Evolutionary conservation across 2,113 vertebrate species (phyloP), one percentile per base, ranked within the genome.

Genomic region (Limnothrissa miodon): DNA sequence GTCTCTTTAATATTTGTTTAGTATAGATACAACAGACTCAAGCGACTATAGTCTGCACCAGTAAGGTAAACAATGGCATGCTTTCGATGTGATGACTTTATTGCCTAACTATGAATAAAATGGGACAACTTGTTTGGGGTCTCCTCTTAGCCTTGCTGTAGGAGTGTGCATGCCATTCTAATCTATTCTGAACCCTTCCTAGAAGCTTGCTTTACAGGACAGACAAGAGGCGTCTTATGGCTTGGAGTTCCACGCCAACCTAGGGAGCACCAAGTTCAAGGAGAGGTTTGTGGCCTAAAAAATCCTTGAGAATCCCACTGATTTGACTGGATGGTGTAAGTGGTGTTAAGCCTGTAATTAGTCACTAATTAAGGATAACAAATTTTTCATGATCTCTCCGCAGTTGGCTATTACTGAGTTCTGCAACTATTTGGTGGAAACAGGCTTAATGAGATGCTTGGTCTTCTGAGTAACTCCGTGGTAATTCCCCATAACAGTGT

Each of bases 121-220:
- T 39, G 66, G 11, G 15, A 74, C 29, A 74, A 36, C 3, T 3
- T 17, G n/a, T 9, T 36, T 1, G 39, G 9, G 2, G 59, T 9
- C 23, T 59, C 39, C 45, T 78, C 84, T 84, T 87, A 81, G 86
- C 59, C 62, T 23, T 0, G 3, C 0, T 78, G 53, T 45, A 83
- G 83, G 86, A 82, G 86, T 87, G 86, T 80, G 45, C 23, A 53
- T 46, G 8, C 56, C 21, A 45, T 9, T 78, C 45, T 84, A 84
- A 84, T 87, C 66, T 84, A 84, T 87, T 87, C 66, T 78, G 42
- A 46, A 80, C 74, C 48, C 36, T 86, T 86, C 85, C 78, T 21
- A 36, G 80, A 86, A 86, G 15, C 36, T 33, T 36, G 9, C 25
- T 15, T 25, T 36, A 74, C 66, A 36, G 62, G 11, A 36, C 25